A percentile compares a stretch with the other conserved stretches of the same genome.
These are phyloP conservation scores for Ferdinandea cuprea DNA, from an alignment of 2,888 invertebrate species.

Conservation along the genomic window DNA sequence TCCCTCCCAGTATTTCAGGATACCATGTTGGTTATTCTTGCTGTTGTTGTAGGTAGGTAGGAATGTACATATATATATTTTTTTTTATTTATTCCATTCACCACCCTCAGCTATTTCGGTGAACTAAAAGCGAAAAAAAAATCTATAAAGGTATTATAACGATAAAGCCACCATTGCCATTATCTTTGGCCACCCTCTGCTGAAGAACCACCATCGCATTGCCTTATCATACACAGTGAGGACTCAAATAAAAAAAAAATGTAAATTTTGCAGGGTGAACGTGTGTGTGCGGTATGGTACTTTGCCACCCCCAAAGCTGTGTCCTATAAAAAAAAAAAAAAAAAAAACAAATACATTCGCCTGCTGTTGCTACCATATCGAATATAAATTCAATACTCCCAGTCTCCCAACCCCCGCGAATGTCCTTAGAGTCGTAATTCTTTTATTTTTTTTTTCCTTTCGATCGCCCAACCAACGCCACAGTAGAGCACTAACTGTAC, in stretches of 20 bases:
- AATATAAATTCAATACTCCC: slow-evolving; percentile 70
- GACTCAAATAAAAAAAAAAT: slow-evolving; percentile 24
- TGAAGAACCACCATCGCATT: slow-evolving; percentile 20
- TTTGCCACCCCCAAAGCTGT: slow-evolving; percentile 59
- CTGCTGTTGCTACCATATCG: slow-evolving; percentile 72
- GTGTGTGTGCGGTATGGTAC: slow-evolving; percentile 52
- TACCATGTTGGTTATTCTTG: slow-evolving; percentile 53
- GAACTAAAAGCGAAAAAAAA: slow-evolving; percentile 52
- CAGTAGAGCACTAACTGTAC: slow-evolving; percentile 54
- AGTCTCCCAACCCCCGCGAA: slow-evolving; percentile 48
- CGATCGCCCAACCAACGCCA: slow-evolving; percentile 45
- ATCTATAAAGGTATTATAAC: slow-evolving; percentile 74
- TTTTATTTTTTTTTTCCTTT: slow-evolving; percentile 17
- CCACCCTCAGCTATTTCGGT: slow-evolving; percentile 42
- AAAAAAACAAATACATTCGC: slow-evolving; percentile 53
- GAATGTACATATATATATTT: slow-evolving; percentile 66
- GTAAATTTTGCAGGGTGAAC: slow-evolving; percentile 41
- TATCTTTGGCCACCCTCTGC: slow-evolving; percentile 68
- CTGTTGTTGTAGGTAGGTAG: slow-evolving; percentile 34
- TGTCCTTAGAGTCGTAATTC: slow-evolving; percentile 27
- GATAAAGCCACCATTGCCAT: slow-evolving; percentile 75
- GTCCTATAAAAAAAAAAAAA: slow-evolving; percentile 42
- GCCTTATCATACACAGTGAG: neutral
- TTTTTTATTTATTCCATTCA: slow-evolving; percentile 11
- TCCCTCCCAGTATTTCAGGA: slow-evolving; percentile 50